These are phyloP conservation scores for Leptopilina drosophilae DNA, from an alignment of 2,888 invertebrate genomes.

Conservation along the genomic window DNA sequence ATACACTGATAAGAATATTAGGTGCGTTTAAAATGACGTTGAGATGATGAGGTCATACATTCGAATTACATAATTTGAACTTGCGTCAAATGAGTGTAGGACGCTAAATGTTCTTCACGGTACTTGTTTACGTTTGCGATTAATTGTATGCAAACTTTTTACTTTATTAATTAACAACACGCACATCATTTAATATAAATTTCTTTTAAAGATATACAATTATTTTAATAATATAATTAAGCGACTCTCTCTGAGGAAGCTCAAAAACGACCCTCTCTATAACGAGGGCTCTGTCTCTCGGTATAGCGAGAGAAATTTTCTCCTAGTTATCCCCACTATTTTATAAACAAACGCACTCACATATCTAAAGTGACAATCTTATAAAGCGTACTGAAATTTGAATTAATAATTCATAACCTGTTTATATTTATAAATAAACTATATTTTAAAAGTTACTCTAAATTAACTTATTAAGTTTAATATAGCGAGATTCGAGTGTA, in stretches of 20 bases:
- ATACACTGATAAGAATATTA: background rate
- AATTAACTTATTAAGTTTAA: background rate
- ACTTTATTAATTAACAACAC: no score
- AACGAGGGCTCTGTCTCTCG: no score
- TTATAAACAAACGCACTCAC: slow-evolving; percentile 1
- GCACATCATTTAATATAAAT: no score
- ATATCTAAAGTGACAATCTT: no score
- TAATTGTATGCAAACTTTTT: no score
- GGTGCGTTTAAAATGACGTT: background rate
- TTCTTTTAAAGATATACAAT: no score
- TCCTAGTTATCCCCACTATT: no score
- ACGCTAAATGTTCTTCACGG: slow-evolving; percentile 22
- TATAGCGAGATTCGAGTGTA: no score
- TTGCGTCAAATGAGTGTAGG: background rate
- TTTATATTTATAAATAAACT: background rate
- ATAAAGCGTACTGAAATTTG: background rate
- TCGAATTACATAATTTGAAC: slow-evolving; percentile 15
- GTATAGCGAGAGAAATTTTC: no score
- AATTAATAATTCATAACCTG: background rate
- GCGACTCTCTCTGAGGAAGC: no score
- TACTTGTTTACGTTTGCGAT: background rate
- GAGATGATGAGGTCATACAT: background rate
- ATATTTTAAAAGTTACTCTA: background rate
- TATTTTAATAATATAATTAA: no score
- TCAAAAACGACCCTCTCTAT: no score